These are phyloP conservation scores for Columbina picui DNA, from an alignment of 2,113 vertebrate genomes.

Conservation along the genomic window DNA sequence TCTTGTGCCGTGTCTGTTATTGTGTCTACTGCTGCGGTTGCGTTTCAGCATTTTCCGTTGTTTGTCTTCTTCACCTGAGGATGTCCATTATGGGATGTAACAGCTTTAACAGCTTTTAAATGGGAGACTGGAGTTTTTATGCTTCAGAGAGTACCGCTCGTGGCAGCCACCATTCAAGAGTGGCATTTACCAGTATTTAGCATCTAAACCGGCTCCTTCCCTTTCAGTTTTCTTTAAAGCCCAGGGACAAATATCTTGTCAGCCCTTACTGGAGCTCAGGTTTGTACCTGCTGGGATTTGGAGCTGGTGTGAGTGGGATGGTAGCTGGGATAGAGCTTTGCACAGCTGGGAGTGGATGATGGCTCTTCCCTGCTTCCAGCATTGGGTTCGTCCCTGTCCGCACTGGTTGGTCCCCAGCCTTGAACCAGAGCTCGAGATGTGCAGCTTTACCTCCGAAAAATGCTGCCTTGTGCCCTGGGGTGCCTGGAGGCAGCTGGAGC, in stretches of 20 bases:
- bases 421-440: not conserved
- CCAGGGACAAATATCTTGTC: not conserved
- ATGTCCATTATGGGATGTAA: slow-evolving; percentile 53
- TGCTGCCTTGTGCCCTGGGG: accelerated
- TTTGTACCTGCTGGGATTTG: not conserved
- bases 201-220: not conserved
- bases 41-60: not conserved
- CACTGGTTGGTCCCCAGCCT: not conserved
- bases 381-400: not conserved
- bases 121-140: not conserved
- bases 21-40: not conserved
- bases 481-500: not conserved
- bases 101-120: slow-evolving; percentile 45
- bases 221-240: not conserved
- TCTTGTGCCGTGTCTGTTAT: slow-evolving; percentile 22
- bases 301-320: not conserved
- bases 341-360: accelerated
- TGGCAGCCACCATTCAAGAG: not conserved
- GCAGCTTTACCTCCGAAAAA: not conserved
- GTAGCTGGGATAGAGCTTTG: not conserved
- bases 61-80: slow-evolving; percentile 58
- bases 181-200: not conserved
- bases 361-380: not conserved
- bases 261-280: not conserved
- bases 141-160: not conserved